Evolutionary conservation across 2,113 vertebrate genomes (phyloP), one percentile per base, ranked within the genome.

Genomic region (Scophthalmus maximus): DNA sequence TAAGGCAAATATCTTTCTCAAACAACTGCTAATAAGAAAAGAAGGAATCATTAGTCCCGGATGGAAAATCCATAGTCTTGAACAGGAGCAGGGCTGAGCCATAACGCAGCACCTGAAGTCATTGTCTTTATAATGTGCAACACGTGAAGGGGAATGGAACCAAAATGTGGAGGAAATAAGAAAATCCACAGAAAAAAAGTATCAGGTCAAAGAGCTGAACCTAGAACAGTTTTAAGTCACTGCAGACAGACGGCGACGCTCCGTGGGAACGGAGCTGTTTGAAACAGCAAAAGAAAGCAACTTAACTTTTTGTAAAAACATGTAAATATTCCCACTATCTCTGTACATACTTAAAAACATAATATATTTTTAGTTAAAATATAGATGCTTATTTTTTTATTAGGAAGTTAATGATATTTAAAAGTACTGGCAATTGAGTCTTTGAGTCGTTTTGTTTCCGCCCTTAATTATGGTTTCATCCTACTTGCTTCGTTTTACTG

Each of bases 271-370:
- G 57, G 23, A 5, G 56, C 71, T 65, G n/a, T n/a, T n/a, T n/a
- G 12, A 75, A 9, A 51, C 70, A 60, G 67, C 20, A 3, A 2
- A 25, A 67, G 52, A 42, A 5, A 77, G 26, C 44, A 50, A n/a
- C 32, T 22, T 4, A 20, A 58, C 72, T 73, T 71, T 38, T 71
- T 78, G 53, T 75, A 51, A 69, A 40, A 29, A 81, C 55, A 27
- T 89, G 76, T 89, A 89, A 66, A 90, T 87, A 88, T 44, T 30
- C 25, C 22, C 12, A 36, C 44, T 27, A 47, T 56, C 51, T 9
- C n/a, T 93, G 87, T 93, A 89, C 78, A 93, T 92, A 89, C 56
- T 56, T 42, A 25, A 46, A 15, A 23, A 67, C n/a, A n/a, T n/a
- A n/a, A 61, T 84, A 46, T 76, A 26, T 52, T 86, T 84, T 83